Evolutionary conservation across 2,113 vertebrate genomes (phyloP), one percentile per base, ranked within the genome.

Genomic region (Sorex fumeus): DNA sequence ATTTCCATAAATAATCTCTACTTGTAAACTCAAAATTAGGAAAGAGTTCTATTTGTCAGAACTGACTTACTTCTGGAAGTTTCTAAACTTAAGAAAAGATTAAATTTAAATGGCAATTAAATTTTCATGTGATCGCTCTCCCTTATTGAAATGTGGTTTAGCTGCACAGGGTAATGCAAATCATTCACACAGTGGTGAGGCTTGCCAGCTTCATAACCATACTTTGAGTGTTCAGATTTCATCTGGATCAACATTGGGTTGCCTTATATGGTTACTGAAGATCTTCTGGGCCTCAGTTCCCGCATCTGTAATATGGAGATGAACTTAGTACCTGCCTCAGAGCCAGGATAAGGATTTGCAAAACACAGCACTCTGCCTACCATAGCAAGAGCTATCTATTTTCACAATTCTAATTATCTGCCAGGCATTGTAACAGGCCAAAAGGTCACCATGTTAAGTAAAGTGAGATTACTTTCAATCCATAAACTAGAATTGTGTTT

Each of bases 81-180:
- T 95, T 90, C 93, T 86, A 76, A 79, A 84, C 57, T 88, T 91
- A 84, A 92, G 85, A 85, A 90, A 92, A 18, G 84, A 86, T 67
- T 67, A 88, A 83, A 43, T 5, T 88, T 80, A 88, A 86, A 69
- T n/a, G 83, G 67, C 64, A 67, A 36, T 84, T 94, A 72, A 60
- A 86, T 18, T 71, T 79, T 93, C 70, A n/a, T 43, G 43, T 47
- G 62, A n/a, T 32, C 32, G 71, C 72, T 82, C 79, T 92, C 80
- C 36, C 71, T 10, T 87, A 67, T 81, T 27, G 8, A 84, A 70
- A 90, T 71, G 74, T 32, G 70, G 15, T 85, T 83, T 82, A 43
- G 6, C 69, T 2, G 0, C 5, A 16, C 25, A 83, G 25, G 57
- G 78, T 28, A 78, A 62, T 45, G 78, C n/a, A 74, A 88, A 77